phyloP scores from a whole-genome alignment of 1,140 invertebrate species.

The Arion vulgaris region DNA sequence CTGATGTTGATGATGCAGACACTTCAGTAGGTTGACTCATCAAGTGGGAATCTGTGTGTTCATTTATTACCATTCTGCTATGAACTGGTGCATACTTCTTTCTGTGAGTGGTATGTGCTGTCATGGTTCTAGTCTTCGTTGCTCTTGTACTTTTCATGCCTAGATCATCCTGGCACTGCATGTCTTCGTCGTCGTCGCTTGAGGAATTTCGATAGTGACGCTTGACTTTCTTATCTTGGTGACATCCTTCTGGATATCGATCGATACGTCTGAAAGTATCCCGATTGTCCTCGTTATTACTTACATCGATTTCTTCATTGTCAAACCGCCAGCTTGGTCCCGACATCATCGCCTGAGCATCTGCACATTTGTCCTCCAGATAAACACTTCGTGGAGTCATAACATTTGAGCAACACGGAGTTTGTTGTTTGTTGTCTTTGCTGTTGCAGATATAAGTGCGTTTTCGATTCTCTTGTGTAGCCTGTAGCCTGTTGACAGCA shows the following conservation, averaged over 20 bases:
- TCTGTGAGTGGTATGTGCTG: background rate
- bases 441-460: background rate
- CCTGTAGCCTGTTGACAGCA: background rate
- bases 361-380: background rate
- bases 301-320: background rate
- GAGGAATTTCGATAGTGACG: background rate
- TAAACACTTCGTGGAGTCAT: background rate
- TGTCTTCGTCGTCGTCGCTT: background rate
- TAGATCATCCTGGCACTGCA: background rate
- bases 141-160: background rate
- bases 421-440: background rate
- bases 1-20: background rate
- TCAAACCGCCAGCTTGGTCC: background rate
- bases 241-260: background rate
- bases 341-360: background rate
- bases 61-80: background rate
- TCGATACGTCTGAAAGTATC: background rate
- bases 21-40: background rate
- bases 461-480: background rate
- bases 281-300: background rate
- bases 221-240: background rate
- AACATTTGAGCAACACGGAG: background rate
- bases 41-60: background rate
- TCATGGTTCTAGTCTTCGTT: background rate
- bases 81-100: background rate